These are phyloP conservation scores for Corythornis vintsioides DNA, from an alignment of 2,113 vertebrate species.

Conservation along the genomic window DNA sequence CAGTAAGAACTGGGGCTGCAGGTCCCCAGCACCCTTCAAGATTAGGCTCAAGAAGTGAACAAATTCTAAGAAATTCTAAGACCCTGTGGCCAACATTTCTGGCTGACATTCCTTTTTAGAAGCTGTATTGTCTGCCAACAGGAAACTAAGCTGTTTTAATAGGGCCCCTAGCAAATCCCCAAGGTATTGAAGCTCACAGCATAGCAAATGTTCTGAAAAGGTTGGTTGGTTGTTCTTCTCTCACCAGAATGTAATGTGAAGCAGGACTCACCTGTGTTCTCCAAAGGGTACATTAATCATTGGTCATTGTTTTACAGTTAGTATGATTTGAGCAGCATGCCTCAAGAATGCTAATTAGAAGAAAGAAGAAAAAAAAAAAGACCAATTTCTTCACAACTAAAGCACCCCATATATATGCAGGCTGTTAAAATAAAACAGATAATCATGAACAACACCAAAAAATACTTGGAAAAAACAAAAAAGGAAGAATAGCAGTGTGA, in stretches of 20 bases:
- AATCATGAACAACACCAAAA: not conserved
- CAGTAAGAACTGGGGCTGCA: not conserved
- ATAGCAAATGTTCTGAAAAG: not conserved
- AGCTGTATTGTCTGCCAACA: not conserved
- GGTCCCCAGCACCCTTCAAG: not conserved
- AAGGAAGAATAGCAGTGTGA: not conserved
- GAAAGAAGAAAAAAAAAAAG: not conserved
- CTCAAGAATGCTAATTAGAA: not conserved
- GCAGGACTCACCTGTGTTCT: not conserved
- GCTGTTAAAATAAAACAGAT: not conserved
- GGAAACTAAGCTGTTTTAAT: not conserved
- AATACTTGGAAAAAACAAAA: not conserved
- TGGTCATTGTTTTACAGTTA: not conserved
- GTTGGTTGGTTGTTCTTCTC: not conserved
- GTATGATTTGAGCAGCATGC: not conserved
- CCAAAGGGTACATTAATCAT: not conserved
- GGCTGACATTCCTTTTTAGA: not conserved
- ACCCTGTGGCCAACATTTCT: not conserved
- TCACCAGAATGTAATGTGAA: not conserved
- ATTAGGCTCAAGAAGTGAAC: not conserved
- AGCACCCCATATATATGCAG: not conserved
- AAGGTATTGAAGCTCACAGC: not conserved
- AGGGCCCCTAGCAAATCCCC: not conserved
- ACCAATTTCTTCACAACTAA: not conserved
- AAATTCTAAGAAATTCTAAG: not conserved